Evolutionary conservation across 1,140 invertebrate species (phyloP), one percentile per base, ranked within the genome.

Genomic region (Bradynema listronoti): DNA sequence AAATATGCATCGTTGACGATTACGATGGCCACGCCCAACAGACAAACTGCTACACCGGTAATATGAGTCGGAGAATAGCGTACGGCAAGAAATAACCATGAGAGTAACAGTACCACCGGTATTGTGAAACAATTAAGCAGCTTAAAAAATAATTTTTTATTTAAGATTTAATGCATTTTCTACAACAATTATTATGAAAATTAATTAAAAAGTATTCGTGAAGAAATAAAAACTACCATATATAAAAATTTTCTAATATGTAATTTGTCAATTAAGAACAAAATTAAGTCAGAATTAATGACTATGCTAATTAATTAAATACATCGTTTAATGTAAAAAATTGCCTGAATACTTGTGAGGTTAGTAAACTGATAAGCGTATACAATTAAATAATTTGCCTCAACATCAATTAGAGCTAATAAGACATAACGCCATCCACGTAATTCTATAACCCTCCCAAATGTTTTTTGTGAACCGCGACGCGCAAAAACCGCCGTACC

Each of bases 81-180:
- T 61, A 84, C 86, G 58, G 85, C 85, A 64, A 84, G 84, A 75
- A 84, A 85, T 68, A 83, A 80, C 82, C 82, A 88, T 11, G 86
- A 87, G 30, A 88, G 79, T 6, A 85, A 83, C 63, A 91, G 77
- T 3, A 88, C 87, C 19, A 86, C 86, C 1, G 88, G 87, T 61
- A 91, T 88, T 19, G 87, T 87, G 58, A 88, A 88, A 79, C 88
- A 90, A 71, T 89, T 87, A 61, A 91, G 80, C 68, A 90, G 80
- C 87, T 90, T 82, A 81, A 86, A n/a, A n/a, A n/a, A n/a, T n/a
- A n/a, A n/a, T n/a, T n/a, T n/a, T n/a, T n/a, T n/a, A n/a, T n/a
- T n/a, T n/a, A n/a, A n/a, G n/a, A n/a, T n/a, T n/a, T n/a, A n/a
- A n/a, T n/a, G n/a, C n/a, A n/a, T n/a, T n/a, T n/a, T n/a, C n/a